Base-by-base conservation (phyloP, 92 coral and sea anemone genomes). In the Umimayanthus chanpuru region DNA sequence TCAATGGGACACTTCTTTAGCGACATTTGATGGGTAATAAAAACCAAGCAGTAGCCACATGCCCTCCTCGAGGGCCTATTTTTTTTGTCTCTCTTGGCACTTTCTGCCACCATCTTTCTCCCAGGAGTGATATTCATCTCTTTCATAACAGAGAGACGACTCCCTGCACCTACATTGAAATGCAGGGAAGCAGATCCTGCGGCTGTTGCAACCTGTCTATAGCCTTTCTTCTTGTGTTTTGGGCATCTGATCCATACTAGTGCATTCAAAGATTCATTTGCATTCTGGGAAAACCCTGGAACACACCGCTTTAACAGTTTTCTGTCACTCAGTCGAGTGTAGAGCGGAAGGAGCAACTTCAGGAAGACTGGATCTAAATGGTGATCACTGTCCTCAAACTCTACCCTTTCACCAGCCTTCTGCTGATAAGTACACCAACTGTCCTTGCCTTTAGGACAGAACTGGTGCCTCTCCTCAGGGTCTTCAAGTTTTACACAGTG, bases 221-320 rank as follows among this genome's bases (percentile, higher is more conserved):
- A n/a, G n/a, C n/a, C n/a, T n/a, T n/a, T n/a, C n/a, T n/a, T n/a
- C n/a, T n/a, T n/a, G n/a, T n/a, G n/a, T n/a, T n/a, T n/a, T n/a
- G n/a, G n/a, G n/a, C n/a, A n/a, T n/a, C n/a, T n/a, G n/a, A n/a
- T n/a, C n/a, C n/a, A n/a, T n/a, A n/a, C n/a, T n/a, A n/a, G n/a
- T n/a, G n/a, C n/a, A n/a, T n/a, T n/a, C n/a, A n/a, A n/a, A n/a
- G n/a, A n/a, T n/a, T n/a, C n/a, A n/a, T n/a, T n/a, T n/a, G n/a
- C 91, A 81, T 88, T 88, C 81, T 89, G 91, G 21, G 88, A 82
- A 55, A 89, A 75, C 56, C 91, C 88, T n/a, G n/a, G n/a, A n/a
- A n/a, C n/a, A 81, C 88, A 89, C 29, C 83, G 61, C 81, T 83
- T 86, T 26, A 89, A 49, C 71, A 89, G 75, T 70, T 88, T 81